Conservation (phyloP, 2,888 invertebrate genomes). For the Caenorhabditis afra region DNA sequence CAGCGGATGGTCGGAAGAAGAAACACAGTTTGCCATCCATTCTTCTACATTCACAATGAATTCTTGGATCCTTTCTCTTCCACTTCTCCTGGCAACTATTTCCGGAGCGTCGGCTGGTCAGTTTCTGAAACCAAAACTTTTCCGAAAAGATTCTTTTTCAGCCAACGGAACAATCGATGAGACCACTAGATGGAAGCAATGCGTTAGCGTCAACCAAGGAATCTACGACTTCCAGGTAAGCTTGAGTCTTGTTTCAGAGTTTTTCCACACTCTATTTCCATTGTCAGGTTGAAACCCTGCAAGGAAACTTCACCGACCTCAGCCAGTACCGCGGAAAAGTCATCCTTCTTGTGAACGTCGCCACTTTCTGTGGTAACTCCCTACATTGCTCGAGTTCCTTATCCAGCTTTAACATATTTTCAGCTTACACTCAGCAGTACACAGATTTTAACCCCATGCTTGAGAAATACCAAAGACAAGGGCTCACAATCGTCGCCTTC, state of each 20-base stretch:
- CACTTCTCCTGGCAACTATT: slow-evolving; percentile 24
- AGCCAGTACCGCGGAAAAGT: slow-evolving; percentile 78
- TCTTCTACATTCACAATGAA: slow-evolving; percentile 9
- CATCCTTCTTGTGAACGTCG: slow-evolving; percentile 78
- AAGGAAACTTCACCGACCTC: slow-evolving; percentile 78
- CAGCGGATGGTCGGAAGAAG: slow-evolving; percentile 9
- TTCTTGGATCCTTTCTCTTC: slow-evolving; percentile 17
- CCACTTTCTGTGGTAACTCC: slow-evolving; percentile 79
- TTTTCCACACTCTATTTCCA: too few relatives aligned
- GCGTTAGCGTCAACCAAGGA: slow-evolving; percentile 73
- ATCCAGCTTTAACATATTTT: slow-evolving; percentile 27
- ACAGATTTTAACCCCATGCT: slow-evolving; percentile 80
- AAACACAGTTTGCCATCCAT: slow-evolving; percentile 7
- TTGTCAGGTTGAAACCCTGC: slow-evolving; percentile 75
- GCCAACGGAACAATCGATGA: slow-evolving; percentile 78
- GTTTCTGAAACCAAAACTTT: slow-evolving; percentile 40
- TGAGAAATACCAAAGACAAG: slow-evolving; percentile 73
- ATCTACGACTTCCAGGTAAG: slow-evolving; percentile 77
- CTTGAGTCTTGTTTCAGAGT: not conserved
- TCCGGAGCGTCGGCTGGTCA: slow-evolving; percentile 15
- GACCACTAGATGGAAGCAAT: slow-evolving; percentile 78
- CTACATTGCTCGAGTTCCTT: too few relatives aligned
- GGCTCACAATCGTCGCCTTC: slow-evolving; percentile 79
- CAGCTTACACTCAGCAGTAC: slow-evolving; percentile 81
- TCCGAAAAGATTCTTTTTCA: slow-evolving; percentile 7